phyloP scores from a whole-genome alignment of 2,797 vertebrate species.

The Buphagus erythrorhynchus region DNA sequence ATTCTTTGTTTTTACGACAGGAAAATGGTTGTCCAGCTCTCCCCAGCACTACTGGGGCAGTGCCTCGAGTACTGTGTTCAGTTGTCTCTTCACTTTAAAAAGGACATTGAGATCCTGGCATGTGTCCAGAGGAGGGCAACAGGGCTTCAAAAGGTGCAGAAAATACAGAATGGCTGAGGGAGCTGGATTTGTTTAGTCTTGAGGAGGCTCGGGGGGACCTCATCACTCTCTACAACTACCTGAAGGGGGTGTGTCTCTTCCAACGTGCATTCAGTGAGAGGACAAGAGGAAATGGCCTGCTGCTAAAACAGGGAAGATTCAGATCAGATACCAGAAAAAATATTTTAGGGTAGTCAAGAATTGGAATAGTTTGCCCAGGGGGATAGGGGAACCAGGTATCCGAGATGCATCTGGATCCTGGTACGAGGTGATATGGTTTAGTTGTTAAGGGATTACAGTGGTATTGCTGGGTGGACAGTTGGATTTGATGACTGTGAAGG shows the following conservation, averaged over 20 bases:
- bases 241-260: not conserved
- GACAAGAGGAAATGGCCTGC: not conserved
- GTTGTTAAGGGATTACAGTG: not conserved
- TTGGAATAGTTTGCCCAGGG: not conserved
- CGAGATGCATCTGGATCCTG: not conserved
- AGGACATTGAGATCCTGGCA: rapidly evolving
- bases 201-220: rapidly evolving
- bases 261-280: rapidly evolving
- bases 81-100: not conserved
- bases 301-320: not conserved
- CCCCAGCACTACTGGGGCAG: not conserved
- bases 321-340: not conserved
- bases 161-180: not conserved
- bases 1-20: not conserved
- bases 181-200: not conserved
- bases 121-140: not conserved
- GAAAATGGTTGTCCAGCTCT: not conserved
- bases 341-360: rapidly evolving
- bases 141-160: not conserved
- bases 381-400: not conserved
- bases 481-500: not conserved
- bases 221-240: not conserved
- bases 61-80: rapidly evolving
- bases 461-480: not conserved
- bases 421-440: rapidly evolving